phyloP scores from a whole-genome alignment of 2,888 invertebrate genomes.

The Lycocerus yunnanus region DNA sequence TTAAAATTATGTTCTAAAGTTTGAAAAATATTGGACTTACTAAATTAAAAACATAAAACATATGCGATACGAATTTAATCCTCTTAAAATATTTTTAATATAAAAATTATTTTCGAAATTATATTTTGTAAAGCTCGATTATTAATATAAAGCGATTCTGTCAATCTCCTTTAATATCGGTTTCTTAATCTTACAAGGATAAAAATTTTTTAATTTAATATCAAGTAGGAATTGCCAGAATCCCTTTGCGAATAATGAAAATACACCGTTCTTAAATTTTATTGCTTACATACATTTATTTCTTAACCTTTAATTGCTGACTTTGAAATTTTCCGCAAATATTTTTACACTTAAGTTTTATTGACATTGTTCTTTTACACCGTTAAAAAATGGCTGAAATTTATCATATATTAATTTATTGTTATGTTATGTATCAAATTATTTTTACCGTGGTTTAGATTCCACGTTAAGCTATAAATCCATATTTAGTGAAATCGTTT shows the following conservation, averaged over 20 bases:
- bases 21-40: background rate
- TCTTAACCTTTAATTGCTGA: background rate
- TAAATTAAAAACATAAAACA: background rate
- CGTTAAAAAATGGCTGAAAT: too few species aligned
- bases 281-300: background rate
- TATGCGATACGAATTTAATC: background rate
- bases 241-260: constrained; percentile 23
- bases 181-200: constrained; percentile 41
- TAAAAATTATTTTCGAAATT: background rate
- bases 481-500: too few species aligned
- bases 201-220: constrained; percentile 48
- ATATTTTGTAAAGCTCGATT: background rate
- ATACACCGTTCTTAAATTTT: background rate
- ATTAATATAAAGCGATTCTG: background rate
- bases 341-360: too few species aligned
- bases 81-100: background rate
- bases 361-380: too few species aligned
- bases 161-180: constrained; percentile 39
- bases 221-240: constrained; percentile 41
- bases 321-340: background rate
- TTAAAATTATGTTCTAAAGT: background rate
- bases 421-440: too few species aligned
- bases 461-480: too few species aligned
- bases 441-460: too few species aligned
- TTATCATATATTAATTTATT: too few species aligned